Percentiles rank a stretch among this genome's conserved stretches.
phyloP scores from a whole-genome alignment of 2,113 vertebrate species.

The Stomatorhinus ivindoensis region DNA sequence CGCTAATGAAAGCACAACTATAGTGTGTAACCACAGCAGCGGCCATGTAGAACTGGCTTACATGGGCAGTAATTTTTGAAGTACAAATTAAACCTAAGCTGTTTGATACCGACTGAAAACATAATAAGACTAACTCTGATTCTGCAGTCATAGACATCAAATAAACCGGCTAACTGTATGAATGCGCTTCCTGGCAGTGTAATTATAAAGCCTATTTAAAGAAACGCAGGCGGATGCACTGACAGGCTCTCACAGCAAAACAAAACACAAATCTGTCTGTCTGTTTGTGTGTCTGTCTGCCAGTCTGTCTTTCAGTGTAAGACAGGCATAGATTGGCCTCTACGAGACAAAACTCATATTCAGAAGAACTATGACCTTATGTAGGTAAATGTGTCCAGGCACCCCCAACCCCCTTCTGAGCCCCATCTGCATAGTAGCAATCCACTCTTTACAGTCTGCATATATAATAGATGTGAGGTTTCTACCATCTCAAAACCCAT shows the following conservation, averaged over 20 bases:
- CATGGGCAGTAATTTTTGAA: background rate
- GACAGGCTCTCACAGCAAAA: slow-evolving; percentile 62
- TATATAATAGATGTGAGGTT: background rate
- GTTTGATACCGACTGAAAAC: background rate
- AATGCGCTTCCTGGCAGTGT: background rate
- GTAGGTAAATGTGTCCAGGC: slow-evolving; percentile 44
- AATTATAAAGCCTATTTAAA: background rate
- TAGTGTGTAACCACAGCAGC: background rate
- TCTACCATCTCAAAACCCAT: background rate
- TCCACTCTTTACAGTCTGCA: background rate
- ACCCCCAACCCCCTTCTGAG: slow-evolving; percentile 32
- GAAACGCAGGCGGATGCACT: slow-evolving; percentile 27
- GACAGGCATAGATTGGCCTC: slow-evolving; percentile 59
- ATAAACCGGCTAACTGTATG: background rate
- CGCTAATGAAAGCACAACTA: background rate
- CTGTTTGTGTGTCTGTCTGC: slow-evolving; percentile 70
- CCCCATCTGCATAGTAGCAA: slow-evolving; percentile 16
- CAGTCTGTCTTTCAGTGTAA: slow-evolving; percentile 60
- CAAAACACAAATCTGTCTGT: slow-evolving; percentile 64
- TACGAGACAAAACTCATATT: slow-evolving; percentile 43
- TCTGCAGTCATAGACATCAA: no score
- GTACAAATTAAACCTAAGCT: background rate
- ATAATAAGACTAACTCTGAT: background rate
- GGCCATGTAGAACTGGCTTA: background rate
- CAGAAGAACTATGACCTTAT: slow-evolving; percentile 40